Conservation (phyloP, 2,113 vertebrate species). For the Butorides virescens region DNA sequence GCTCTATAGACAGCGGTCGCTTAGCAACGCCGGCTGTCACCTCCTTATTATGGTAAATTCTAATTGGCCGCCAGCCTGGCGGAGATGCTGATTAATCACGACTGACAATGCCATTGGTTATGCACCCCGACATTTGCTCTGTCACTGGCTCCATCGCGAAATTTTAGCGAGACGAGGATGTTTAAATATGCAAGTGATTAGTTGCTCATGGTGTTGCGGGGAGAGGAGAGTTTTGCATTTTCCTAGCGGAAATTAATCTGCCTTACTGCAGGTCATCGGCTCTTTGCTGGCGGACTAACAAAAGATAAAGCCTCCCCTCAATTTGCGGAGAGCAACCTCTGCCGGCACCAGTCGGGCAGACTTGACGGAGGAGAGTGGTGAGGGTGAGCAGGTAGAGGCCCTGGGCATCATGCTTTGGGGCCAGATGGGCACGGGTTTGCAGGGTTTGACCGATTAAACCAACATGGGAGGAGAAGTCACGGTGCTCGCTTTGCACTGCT, state of each 20-base stretch:
- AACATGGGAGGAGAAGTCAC: not conserved
- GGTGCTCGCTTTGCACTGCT: not conserved
- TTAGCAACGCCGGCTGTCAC: constrained; percentile 74
- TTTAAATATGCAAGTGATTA: constrained; percentile 64
- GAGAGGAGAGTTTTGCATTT: constrained; percentile 46
- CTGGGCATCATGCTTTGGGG: not conserved
- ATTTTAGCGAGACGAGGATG: constrained; percentile 54
- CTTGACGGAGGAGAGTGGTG: not conserved
- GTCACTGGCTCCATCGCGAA: constrained; percentile 49
- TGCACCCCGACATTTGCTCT: constrained; percentile 64
- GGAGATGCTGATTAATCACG: constrained; percentile 73
- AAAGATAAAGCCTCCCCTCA: not conserved
- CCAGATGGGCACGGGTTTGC: accelerated
- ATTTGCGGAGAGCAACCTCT: constrained; percentile 40
- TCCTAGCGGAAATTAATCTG: constrained; percentile 34
- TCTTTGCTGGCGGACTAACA: not conserved
- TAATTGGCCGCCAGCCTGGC: constrained; percentile 74
- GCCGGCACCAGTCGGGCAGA: not conserved
- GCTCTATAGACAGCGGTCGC: constrained; percentile 72
- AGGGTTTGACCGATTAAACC: not conserved
- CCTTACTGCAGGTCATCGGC: not conserved
- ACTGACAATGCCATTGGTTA: constrained; percentile 75
- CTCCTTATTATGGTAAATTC: constrained; percentile 73
- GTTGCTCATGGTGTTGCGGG: not conserved
- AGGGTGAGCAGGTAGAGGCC: not conserved